These are phyloP conservation scores for Carassius gibelio DNA, from an alignment of 2,113 vertebrate genomes.

Conservation along the genomic window DNA sequence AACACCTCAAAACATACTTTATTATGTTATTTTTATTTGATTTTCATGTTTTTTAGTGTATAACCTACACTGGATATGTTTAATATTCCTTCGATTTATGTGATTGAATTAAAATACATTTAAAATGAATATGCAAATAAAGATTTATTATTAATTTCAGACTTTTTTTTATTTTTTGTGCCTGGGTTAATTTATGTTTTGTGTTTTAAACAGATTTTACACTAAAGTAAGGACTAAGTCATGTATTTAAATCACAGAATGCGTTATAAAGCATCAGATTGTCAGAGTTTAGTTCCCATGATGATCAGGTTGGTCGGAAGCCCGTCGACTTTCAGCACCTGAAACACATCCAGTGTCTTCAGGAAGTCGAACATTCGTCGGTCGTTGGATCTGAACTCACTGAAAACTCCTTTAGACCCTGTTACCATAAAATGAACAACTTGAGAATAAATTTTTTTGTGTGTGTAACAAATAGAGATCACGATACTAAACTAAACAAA, in stretches of 20 bases:
- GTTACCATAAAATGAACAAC: not conserved
- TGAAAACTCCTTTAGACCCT: conserved; percentile 93
- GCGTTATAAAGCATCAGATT: not conserved
- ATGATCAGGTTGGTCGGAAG: conserved; percentile 85
- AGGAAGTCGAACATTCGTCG: conserved; percentile 90
- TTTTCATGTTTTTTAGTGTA: not conserved
- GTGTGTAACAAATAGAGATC: too few species aligned
- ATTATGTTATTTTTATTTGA: not conserved
- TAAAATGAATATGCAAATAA: conserved; percentile 24
- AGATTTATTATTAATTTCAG: not conserved
- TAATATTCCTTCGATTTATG: not conserved
- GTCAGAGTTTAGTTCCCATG: conserved; percentile 88
- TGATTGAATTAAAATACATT: not conserved
- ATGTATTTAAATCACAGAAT: not conserved
- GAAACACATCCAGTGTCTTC: conserved; percentile 87
- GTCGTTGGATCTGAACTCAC: conserved; percentile 88
- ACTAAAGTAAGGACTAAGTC: not conserved
- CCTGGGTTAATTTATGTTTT: not conserved
- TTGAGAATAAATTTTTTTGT: too few species aligned
- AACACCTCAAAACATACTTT: not conserved
- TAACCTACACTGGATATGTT: not conserved
- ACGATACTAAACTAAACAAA: too few species aligned
- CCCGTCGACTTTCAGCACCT: conserved; percentile 81
- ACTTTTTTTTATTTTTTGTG: not conserved
- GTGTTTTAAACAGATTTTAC: not conserved